Percentiles rank a stretch among this genome's conserved stretches.
phyloP scores from a whole-genome alignment of 2,888 invertebrate genomes.

The Alviniconcha strummeri region DNA sequence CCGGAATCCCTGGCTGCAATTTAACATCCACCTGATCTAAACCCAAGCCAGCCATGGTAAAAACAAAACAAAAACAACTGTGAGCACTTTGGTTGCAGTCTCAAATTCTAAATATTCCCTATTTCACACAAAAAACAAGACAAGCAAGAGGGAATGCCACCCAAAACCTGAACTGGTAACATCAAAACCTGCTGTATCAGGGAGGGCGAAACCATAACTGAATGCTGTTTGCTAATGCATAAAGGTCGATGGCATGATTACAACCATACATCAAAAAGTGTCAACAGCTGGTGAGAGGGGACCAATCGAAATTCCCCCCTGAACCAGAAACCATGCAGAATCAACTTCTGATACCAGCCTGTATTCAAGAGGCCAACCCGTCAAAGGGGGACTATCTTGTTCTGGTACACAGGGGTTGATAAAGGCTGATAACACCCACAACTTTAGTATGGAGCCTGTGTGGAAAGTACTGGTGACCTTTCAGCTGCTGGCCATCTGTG shows the following conservation, averaged over 20 bases:
- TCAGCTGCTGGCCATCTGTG: background rate
- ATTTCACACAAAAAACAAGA: too few relatives aligned
- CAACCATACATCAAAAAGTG: constrained; percentile 8
- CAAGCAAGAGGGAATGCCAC: too few relatives aligned
- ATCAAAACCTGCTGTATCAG: background rate
- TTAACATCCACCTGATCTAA: constrained; percentile 26
- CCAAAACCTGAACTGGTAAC: too few relatives aligned
- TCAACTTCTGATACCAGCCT: background rate
- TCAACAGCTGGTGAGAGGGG: background rate
- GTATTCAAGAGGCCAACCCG: background rate
- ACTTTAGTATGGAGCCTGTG: background rate
- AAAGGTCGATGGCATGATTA: background rate
- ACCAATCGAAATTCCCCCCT: background rate
- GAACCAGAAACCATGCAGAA: background rate
- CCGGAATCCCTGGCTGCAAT: constrained; percentile 33
- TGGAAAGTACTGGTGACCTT: background rate
- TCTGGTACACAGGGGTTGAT: background rate
- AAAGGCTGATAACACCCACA: background rate
- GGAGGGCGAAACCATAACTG: background rate
- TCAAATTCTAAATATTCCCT: background rate
- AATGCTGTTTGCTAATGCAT: background rate
- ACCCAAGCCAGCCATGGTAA: constrained; percentile 10
- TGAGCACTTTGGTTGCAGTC: background rate
- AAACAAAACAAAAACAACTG: too few relatives aligned
- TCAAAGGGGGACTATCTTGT: background rate